Conservation (phyloP, 2,113 vertebrate genomes). For the Oreochromis aureus region DNA sequence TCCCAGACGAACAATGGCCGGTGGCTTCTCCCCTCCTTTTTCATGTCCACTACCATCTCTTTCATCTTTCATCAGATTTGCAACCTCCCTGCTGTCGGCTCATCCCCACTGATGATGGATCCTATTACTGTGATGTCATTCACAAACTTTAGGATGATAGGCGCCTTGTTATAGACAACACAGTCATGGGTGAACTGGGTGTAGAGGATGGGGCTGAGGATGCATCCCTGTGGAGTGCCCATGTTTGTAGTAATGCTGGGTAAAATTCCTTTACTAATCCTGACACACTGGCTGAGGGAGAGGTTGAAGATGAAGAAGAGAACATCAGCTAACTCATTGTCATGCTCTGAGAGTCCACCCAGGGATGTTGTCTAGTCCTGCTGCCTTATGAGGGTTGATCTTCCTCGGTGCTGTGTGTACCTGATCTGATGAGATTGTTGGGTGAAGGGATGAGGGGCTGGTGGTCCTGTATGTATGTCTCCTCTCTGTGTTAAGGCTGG, state of each 20-base stretch:
- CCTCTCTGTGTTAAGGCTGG: neutral
- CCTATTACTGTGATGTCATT: neutral
- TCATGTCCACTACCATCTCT: too few relatives aligned
- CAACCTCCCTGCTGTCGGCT: neutral
- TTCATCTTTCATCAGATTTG: neutral
- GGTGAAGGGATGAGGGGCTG: neutral
- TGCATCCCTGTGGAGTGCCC: neutral
- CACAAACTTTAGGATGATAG: neutral
- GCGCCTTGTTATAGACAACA: neutral
- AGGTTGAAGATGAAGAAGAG: neutral
- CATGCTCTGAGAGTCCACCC: neutral
- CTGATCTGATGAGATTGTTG: neutral
- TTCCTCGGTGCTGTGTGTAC: neutral
- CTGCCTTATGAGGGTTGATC: neutral
- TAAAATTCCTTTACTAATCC: neutral
- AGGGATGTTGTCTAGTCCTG: neutral
- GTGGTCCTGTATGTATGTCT: neutral
- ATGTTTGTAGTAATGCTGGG: neutral
- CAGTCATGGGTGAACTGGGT: neutral
- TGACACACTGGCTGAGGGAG: neutral
- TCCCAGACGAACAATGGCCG: too few relatives aligned
- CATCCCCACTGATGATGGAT: fast-evolving
- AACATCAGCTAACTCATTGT: neutral
- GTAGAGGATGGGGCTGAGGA: neutral
- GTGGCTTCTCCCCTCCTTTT: too few relatives aligned